These are phyloP conservation scores for Molothrus ater DNA, from an alignment of 2,797 vertebrate genomes.

Conservation along the genomic window DNA sequence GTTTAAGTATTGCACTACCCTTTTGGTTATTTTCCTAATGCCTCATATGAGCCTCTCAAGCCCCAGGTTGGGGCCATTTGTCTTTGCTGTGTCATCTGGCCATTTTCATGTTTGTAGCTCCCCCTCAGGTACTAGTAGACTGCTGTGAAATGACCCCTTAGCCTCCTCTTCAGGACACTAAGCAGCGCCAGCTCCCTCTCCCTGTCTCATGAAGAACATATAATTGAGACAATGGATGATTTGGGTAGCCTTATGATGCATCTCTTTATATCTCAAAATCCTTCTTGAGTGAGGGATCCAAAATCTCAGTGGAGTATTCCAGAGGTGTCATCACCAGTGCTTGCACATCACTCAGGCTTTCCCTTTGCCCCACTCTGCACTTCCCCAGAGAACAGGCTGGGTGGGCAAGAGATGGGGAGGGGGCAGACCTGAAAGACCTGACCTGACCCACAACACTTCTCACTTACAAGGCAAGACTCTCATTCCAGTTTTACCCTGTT, in stretches of 20 bases:
- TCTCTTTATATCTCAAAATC: background rate
- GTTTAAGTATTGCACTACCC: rapidly evolving
- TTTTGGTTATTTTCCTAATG: background rate
- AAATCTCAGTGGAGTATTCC: background rate
- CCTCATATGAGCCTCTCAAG: background rate
- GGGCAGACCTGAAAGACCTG: background rate
- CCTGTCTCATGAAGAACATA: background rate
- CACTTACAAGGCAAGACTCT: background rate
- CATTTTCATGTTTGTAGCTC: background rate
- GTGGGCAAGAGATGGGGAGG: background rate
- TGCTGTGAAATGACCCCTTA: background rate
- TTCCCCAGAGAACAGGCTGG: background rate
- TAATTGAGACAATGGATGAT: background rate
- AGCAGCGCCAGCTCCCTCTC: background rate
- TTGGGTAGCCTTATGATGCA: background rate
- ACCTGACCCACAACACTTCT: background rate
- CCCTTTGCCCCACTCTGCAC: rapidly evolving
- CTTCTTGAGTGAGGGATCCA: background rate
- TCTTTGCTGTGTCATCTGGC: background rate
- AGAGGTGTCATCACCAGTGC: background rate
- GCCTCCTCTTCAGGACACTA: background rate
- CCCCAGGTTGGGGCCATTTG: background rate
- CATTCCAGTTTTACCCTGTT: background rate
- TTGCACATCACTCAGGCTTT: background rate
- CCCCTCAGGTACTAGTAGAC: background rate